A percentile compares a stretch with the other conserved stretches of the same genome.
Evolutionary conservation across 2,888 invertebrate genomes (phyloP).

Genomic region (Sminthurides aquaticus): DNA sequence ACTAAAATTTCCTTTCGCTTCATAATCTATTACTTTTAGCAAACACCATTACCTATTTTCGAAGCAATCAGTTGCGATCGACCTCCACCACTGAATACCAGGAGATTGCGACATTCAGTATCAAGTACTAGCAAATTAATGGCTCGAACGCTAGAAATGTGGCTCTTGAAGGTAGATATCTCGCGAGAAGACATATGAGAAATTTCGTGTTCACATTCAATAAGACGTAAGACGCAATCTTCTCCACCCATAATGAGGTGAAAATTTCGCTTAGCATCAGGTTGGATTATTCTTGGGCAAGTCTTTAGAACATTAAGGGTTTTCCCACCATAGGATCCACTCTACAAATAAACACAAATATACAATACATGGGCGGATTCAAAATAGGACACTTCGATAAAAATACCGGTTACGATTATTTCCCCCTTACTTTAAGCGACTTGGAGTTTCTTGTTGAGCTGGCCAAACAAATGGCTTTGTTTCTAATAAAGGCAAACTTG

Average conservation of each 20-base stretch:
- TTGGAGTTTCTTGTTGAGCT: slow-evolving; percentile 1
- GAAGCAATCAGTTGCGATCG: slow-evolving; percentile 10
- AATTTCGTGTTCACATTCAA: neutral
- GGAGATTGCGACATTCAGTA: neutral
- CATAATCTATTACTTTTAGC: too few relatives aligned
- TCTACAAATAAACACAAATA: slow-evolving; percentile 5
- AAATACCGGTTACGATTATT: neutral
- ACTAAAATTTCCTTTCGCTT: too few relatives aligned
- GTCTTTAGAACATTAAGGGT: slow-evolving; percentile 8
- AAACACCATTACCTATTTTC: neutral
- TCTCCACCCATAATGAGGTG: slow-evolving; percentile 14
- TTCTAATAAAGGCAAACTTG: slow-evolving; percentile 15
- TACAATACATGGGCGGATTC: neutral
- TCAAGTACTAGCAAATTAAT: too few relatives aligned
- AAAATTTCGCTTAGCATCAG: neutral
- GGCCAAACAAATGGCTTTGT: neutral
- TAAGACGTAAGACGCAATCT: slow-evolving; percentile 8
- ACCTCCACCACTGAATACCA: slow-evolving; percentile 14
- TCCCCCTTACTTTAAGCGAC: slow-evolving; percentile 5
- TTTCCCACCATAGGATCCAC: slow-evolving; percentile 15
- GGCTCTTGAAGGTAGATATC: slow-evolving; percentile 8
- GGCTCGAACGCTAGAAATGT: slow-evolving; percentile 12
- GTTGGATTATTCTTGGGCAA: neutral
- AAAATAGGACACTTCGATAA: neutral
- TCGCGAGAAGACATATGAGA: neutral